phyloP scores from a whole-genome alignment of 92 coral and sea anemone genomes.

The Porites divaricata region DNA sequence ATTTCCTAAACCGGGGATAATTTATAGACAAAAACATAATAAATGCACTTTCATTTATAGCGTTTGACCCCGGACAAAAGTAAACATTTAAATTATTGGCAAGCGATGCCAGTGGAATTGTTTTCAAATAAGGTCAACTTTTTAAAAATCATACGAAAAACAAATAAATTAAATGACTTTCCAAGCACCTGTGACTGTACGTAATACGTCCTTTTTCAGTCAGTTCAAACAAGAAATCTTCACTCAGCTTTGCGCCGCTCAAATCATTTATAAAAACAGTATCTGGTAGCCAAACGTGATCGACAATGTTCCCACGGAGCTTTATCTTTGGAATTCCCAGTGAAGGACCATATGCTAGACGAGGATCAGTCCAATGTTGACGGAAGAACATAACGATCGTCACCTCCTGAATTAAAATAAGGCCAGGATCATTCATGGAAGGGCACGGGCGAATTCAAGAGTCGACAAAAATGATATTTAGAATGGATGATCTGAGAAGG shows the following conservation, averaged over 20 bases:
- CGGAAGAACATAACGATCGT: slow-evolving; percentile 52
- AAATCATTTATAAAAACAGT: slow-evolving; percentile 41
- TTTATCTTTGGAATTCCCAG: slow-evolving; percentile 32
- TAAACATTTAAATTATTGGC: too few relatives aligned
- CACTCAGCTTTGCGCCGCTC: slow-evolving; percentile 22
- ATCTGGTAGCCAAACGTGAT: slow-evolving; percentile 58
- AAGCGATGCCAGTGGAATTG: too few relatives aligned
- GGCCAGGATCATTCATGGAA: too few relatives aligned
- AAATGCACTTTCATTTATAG: background rate
- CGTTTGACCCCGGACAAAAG: too few relatives aligned
- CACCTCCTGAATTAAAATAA: slow-evolving; percentile 33
- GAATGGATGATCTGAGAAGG: too few relatives aligned
- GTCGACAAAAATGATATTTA: too few relatives aligned
- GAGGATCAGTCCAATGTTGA: slow-evolving; percentile 57
- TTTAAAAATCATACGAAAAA: background rate
- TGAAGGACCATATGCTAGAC: slow-evolving; percentile 47
- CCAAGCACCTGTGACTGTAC: slow-evolving; percentile 42
- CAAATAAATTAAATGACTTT: too few relatives aligned
- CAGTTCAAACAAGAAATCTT: slow-evolving; percentile 37
- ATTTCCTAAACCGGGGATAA: slow-evolving; percentile 16
- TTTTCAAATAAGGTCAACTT: too few relatives aligned
- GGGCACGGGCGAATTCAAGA: too few relatives aligned
- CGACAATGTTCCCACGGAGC: slow-evolving; percentile 39
- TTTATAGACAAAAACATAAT: background rate
- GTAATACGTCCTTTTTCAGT: slow-evolving; percentile 30